phyloP scores from a whole-genome alignment of 1,140 invertebrate genomes.

The Euwallacea fornicatus region DNA sequence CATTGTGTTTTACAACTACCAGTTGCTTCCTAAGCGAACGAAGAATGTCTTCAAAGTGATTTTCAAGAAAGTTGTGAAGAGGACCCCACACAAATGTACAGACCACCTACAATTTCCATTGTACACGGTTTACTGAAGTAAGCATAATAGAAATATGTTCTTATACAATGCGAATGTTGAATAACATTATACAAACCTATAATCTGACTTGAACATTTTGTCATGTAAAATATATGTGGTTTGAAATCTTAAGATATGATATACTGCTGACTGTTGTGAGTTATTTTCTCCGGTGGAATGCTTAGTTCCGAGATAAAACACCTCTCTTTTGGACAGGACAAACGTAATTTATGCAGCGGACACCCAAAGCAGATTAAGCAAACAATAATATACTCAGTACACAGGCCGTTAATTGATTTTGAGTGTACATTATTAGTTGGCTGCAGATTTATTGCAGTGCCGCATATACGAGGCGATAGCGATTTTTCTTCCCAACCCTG shows the following conservation, averaged over 20 bases:
- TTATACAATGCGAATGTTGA: conserved; percentile 18
- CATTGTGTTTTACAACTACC: conserved; percentile 13
- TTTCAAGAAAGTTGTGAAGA: conserved; percentile 15
- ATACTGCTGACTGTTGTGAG: conserved; percentile 6
- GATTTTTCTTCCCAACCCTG: conserved; percentile 2
- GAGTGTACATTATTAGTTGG: conserved; percentile 16
- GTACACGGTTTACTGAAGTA: conserved; percentile 3
- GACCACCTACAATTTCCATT: conserved; percentile 16
- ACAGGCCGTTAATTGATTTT: conserved; percentile 20
- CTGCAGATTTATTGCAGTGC: conserved; percentile 3
- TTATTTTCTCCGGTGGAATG: no score
- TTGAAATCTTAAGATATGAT: conserved; percentile 10
- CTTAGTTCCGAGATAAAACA: no score
- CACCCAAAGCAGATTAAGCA: conserved; percentile 8
- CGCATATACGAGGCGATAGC: not conserved
- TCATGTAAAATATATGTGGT: conserved; percentile 10
- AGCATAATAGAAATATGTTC: conserved; percentile 8
- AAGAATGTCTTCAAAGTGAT: conserved; percentile 12
- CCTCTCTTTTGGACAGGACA: not conserved
- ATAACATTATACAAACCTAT: conserved; percentile 9
- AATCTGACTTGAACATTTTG: conserved; percentile 13
- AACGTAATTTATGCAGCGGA: not conserved
- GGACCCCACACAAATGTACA: conserved; percentile 16
- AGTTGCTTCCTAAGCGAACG: conserved; percentile 7
- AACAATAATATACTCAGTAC: conserved; percentile 8